Evolutionary conservation across 2,113 vertebrate species (phyloP), one percentile per base, ranked within the genome.

Genomic region (Aptenodytes patagonicus): DNA sequence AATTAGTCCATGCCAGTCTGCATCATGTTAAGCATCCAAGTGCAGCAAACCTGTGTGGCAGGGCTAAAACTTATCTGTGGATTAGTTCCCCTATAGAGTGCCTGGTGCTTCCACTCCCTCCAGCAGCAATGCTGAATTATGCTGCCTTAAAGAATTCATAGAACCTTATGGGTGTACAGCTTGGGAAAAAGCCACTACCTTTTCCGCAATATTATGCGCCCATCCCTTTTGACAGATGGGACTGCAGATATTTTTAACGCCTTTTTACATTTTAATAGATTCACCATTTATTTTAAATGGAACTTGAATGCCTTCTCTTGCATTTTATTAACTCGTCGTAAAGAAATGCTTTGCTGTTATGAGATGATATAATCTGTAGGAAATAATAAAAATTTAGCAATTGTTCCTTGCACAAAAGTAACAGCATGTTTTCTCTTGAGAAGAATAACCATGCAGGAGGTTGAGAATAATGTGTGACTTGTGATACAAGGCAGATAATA

Each of bases 341-440:
- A 93, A 66, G 51, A 93, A 92, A 71, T 0, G 0, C 17, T 93
- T 77, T 78, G 16, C 46, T 90, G 36, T 72, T 95, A 73, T 42
- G 54, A 73, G 68, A 85, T 72, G 1, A 75, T 91, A 94, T 58
- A 70, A 77, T 93, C 90, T 92, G 46, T 60, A 84, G 83, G 60
- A 93, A 96, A 90, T 77, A 89, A 93, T 76, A 88, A 80, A 66
- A 15, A 86, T 83, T 96, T 90, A 92, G 64, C 88, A 92, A 92
- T 68, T 86, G 71, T 86, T 86, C 58, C 64, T 92, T 77, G 28
- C 32, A 64, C 54, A 92, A 90, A 92, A 77, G 46, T 55, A 79
- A 76, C 77, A 72, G 28, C 44, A 54, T 49, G n/a, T 71, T 95
- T 94, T 80, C 73, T 88, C 44, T 64, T 73, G 83, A 88, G 76